Conservation (phyloP, 2,113 vertebrate species). For the Catharus fuscescens region DNA sequence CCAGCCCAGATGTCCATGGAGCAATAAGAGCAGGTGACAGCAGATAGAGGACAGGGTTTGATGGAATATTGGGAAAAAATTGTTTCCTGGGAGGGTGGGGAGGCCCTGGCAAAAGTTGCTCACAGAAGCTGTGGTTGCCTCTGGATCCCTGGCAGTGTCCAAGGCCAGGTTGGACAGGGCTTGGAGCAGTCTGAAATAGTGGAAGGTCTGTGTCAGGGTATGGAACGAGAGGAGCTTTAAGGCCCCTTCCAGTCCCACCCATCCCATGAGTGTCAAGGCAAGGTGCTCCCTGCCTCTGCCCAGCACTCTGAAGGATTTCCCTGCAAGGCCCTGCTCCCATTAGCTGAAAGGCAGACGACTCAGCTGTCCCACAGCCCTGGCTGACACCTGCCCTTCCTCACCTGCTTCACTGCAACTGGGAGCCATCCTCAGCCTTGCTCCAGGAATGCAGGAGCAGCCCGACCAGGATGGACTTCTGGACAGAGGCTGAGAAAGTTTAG, state of each 20-base stretch:
- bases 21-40: not conserved
- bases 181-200: not conserved
- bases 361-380: not conserved
- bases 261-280: too few species aligned
- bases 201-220: not conserved
- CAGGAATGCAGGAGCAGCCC: not conserved
- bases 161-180: rapidly evolving
- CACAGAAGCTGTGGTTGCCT: rapidly evolving
- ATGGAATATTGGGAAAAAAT: not conserved
- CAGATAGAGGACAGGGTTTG: not conserved
- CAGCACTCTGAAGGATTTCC: rapidly evolving
- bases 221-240: not conserved
- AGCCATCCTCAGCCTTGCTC: not conserved
- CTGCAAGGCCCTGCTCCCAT: not conserved
- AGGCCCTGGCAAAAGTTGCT: not conserved
- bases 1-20: not conserved
- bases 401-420: not conserved
- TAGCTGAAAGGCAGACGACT: not conserved
- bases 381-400: not conserved
- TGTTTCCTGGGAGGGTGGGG: rapidly evolving
- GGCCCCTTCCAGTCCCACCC: not conserved
- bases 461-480: not conserved
- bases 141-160: not conserved
- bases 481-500: not conserved
- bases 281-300: not conserved